Evolutionary conservation across 2,888 invertebrate species (phyloP), one percentile per base, ranked within the genome.

Genomic region (Limulus polyphemus): DNA sequence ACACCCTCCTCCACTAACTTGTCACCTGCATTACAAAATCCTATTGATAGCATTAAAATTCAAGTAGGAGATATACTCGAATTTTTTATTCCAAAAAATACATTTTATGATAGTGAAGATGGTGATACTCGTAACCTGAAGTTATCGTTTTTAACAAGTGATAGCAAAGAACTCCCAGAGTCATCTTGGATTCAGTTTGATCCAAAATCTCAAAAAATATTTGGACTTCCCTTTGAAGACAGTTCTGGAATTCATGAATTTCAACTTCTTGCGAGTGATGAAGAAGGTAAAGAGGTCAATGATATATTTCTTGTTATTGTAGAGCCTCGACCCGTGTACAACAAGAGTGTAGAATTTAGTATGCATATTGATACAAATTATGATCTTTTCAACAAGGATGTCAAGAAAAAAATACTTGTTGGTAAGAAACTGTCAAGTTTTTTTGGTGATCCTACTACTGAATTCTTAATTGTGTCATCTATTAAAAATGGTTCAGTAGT

Each of bases 171-270:
- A 54, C 83, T 84, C 12, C 82, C 84, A 10, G 78, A 81, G 57
- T 81, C 80, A 63, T 88, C 86, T 9, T 94, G 93, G 92, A 81
- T 93, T 66, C 88, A 90, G 74, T 90, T 92, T 73, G 85, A 92
- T 77, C 81, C 84, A 0, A 77, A 81, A 49, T 83, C 83, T 11
- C 84, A 87, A 70, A 87, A 87, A 75, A 82, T 94, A 70, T 88
- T 90, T 75, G 92, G 90, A 76, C 78, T 94, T 67, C 90, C 91
- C 14, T 77, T 90, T 61, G 88, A 89, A 74, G 84, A 86, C 68
- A 58, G 77, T 63, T 71, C 73, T 13, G 77, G 77, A 3, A 65
- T 65, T 4, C 73, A 76, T 67, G 69, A 70, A 73, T 91, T 88
- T 77, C 81, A 83, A 61, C 79, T 95, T 13, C 83, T 84, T 72